Evolutionary conservation across 2,113 vertebrate species (phyloP).

Genomic region (Lophura nycthemera): DNA sequence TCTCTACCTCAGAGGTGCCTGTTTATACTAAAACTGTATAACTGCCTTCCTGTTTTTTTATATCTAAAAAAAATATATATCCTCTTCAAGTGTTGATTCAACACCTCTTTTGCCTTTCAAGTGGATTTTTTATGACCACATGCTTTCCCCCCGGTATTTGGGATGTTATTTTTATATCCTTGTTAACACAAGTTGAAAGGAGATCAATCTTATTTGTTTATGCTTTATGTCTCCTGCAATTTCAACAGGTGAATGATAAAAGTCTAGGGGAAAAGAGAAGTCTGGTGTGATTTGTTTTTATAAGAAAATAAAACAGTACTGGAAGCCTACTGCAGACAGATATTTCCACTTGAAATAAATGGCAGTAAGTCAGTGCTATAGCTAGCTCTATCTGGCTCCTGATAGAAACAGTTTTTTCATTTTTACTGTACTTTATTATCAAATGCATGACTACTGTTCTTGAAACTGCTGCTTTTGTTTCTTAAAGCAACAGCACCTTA

Average conservation of each 20-base stretch:
- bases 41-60: background rate
- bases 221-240: slow-evolving; percentile 13
- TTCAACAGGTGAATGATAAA: slow-evolving; percentile 71
- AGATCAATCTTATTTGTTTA: slow-evolving; percentile 71
- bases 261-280: slow-evolving; percentile 12
- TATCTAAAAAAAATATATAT: background rate
- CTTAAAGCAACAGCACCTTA: background rate
- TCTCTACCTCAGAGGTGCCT: background rate
- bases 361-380: background rate
- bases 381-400: background rate
- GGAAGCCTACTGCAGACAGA: background rate
- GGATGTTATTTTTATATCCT: slow-evolving; percentile 73
- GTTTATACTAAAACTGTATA: slow-evolving; percentile 20
- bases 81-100: slow-evolving; percentile 25
- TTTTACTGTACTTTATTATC: background rate
- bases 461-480: background rate
- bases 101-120: slow-evolving; percentile 73
- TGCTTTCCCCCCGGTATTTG: slow-evolving; percentile 25
- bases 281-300: slow-evolving; percentile 40
- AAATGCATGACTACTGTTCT: background rate
- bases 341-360: slow-evolving; percentile 28
- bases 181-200: slow-evolving; percentile 73
- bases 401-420: background rate
- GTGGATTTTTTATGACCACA: slow-evolving; percentile 65
- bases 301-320: slow-evolving; percentile 42